Evolutionary conservation across 2,113 vertebrate species (phyloP).

Genomic region (Chloropsis hardwickii): DNA sequence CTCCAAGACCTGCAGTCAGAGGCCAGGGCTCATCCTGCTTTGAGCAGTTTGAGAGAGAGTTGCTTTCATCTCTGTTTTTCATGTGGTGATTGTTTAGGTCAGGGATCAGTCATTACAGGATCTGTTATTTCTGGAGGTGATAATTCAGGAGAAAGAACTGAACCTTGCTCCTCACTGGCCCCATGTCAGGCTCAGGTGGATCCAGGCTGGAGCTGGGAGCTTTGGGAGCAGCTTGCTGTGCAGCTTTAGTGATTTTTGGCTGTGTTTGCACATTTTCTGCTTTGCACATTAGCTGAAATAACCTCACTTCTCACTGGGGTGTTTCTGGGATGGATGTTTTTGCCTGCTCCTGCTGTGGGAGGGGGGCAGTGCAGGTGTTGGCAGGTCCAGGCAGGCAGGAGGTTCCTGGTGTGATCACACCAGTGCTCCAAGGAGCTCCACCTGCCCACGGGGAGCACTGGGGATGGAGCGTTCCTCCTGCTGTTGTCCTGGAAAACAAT

Average conservation of each 20-base stretch:
- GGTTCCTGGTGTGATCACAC: not conserved
- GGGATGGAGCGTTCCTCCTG: not conserved
- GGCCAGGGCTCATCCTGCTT: not conserved
- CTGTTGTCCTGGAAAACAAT: not conserved
- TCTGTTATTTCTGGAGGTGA: not conserved
- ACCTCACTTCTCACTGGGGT: not conserved
- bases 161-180: not conserved
- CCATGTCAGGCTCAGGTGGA: not conserved
- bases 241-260: not conserved
- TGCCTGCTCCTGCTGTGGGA: not conserved
- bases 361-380: not conserved
- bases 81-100: not conserved
- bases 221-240: not conserved
- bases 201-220: not conserved
- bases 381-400: not conserved
- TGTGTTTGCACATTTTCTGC: not conserved
- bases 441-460: not conserved
- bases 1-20: not conserved
- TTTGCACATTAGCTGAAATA: not conserved
- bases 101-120: not conserved
- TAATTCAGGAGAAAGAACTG: not conserved
- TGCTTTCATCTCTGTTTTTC: not conserved
- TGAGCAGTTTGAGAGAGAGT: not conserved
- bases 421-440: not conserved
- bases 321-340: not conserved